Conservation (phyloP, 2,113 vertebrate species). For the Megaceryle torquata region DNA sequence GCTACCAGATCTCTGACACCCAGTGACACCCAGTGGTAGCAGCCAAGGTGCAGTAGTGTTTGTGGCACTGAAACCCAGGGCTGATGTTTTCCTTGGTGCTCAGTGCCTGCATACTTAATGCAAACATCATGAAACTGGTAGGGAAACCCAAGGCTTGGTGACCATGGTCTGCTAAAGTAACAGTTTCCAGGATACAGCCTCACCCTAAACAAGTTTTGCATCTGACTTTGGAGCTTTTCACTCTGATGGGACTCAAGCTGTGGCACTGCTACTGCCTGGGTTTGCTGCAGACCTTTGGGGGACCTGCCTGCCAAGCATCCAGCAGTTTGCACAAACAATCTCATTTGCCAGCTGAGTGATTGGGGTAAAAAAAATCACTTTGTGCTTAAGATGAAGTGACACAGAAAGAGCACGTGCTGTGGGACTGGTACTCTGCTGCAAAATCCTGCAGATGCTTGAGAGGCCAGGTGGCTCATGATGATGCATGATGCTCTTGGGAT, state of each 20-base stretch:
- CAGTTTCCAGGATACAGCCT: not conserved
- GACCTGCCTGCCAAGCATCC: not conserved
- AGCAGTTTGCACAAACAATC: not conserved
- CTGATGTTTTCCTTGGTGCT: not conserved
- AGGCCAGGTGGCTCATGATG: not conserved
- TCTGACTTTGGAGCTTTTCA: not conserved
- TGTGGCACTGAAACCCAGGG: not conserved
- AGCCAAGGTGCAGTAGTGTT: not conserved
- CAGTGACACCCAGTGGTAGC: constrained; percentile 8
- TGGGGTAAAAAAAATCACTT: not conserved
- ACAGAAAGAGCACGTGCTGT: not conserved
- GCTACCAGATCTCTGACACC: not conserved
- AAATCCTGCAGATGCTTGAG: not conserved
- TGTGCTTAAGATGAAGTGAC: not conserved
- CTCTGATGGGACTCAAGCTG: not conserved
- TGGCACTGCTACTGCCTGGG: rapidly evolving
- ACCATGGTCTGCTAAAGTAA: not conserved
- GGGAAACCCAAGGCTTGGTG: not conserved
- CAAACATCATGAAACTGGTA: not conserved
- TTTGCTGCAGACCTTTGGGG: not conserved
- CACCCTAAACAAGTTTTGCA: not conserved
- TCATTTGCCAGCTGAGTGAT: not conserved
- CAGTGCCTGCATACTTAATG: not conserved
- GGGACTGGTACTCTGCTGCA: not conserved
- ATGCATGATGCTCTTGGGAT: not conserved